Conservation (phyloP, 2,888 invertebrate genomes). For the Pseudanteris insignis region DNA sequence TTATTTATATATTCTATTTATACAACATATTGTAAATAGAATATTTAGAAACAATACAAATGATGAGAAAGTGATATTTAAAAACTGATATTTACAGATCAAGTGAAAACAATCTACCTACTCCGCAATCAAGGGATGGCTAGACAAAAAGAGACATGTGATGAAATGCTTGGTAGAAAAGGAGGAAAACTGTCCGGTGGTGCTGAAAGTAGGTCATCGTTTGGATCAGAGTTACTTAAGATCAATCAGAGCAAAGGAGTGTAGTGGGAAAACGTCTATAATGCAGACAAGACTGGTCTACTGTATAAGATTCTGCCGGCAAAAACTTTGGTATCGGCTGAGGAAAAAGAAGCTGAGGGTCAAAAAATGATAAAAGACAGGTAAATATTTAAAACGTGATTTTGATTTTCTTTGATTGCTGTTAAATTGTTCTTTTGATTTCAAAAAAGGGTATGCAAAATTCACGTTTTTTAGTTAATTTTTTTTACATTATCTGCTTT, state of each 20-base stretch:
- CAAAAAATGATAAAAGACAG: slow-evolving; percentile 3
- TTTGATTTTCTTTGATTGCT: neutral
- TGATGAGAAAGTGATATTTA: slow-evolving; percentile 2
- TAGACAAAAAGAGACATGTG: slow-evolving; percentile 4
- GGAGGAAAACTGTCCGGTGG: slow-evolving; percentile 4
- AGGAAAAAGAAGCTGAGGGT: too few relatives aligned
- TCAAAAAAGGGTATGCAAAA: too few relatives aligned
- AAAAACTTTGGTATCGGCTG: too few relatives aligned
- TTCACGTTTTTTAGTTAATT: too few relatives aligned
- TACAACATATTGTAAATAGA: too few relatives aligned
- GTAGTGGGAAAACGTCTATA: slow-evolving; percentile 5
- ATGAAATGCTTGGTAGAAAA: slow-evolving; percentile 1
- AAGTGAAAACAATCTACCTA: neutral
- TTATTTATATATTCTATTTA: too few relatives aligned
- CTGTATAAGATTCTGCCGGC: neutral
- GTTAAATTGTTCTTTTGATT: too few relatives aligned
- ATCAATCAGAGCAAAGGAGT: neutral
- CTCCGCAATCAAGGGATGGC: slow-evolving; percentile 16
- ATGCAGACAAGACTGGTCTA: slow-evolving; percentile 1
- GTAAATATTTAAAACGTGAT: slow-evolving; percentile 2
- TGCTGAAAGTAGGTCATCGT: neutral
- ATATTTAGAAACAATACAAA: slow-evolving; percentile 2
- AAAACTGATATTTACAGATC: neutral
- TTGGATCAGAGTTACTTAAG: neutral
- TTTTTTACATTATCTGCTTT: too few relatives aligned